Evolutionary conservation across 1,140 invertebrate species (phyloP).

Genomic region (Meloidogyne chitwoodi): DNA sequence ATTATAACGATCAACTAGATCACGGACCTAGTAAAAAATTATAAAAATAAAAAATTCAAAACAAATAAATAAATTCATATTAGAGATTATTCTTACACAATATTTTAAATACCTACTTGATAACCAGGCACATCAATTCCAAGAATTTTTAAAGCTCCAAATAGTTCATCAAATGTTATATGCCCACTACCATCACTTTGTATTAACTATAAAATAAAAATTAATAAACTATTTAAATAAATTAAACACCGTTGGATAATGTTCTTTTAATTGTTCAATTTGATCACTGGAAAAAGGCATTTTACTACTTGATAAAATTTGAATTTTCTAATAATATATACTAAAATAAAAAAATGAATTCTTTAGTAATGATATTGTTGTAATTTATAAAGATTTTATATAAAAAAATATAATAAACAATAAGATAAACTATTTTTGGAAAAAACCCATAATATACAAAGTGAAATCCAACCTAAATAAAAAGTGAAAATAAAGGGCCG

Average conservation of each 20-base stretch:
- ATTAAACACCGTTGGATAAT: conserved; percentile 36
- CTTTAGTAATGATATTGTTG: too few species aligned
- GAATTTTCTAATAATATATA: too few species aligned
- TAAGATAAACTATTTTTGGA: background rate
- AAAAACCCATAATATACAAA: background rate
- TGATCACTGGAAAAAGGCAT: conserved; percentile 32
- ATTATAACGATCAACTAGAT: conserved; percentile 44
- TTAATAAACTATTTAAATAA: background rate
- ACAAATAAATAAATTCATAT: too few species aligned
- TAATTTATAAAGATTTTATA: background rate
- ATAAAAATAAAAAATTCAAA: background rate
- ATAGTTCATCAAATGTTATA: conserved; percentile 37
- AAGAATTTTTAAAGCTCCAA: conserved; percentile 48
- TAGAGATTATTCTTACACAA: too few species aligned
- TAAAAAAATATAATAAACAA: background rate
- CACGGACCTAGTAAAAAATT: conserved; percentile 40
- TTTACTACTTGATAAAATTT: too few species aligned
- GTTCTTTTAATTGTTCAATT: conserved; percentile 35
- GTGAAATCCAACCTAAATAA: background rate
- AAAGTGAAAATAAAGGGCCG: background rate
- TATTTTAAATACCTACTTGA: conserved; percentile 29
- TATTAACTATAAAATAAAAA: conserved; percentile 26
- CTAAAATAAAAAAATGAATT: too few species aligned
- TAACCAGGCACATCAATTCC: conserved; percentile 56
- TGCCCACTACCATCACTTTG: conserved; percentile 39